A percentile compares a stretch with the other conserved stretches of the same genome.
Evolutionary conservation across 2,113 vertebrate species (phyloP).

Genomic region (Genyomyrus donnyi): DNA sequence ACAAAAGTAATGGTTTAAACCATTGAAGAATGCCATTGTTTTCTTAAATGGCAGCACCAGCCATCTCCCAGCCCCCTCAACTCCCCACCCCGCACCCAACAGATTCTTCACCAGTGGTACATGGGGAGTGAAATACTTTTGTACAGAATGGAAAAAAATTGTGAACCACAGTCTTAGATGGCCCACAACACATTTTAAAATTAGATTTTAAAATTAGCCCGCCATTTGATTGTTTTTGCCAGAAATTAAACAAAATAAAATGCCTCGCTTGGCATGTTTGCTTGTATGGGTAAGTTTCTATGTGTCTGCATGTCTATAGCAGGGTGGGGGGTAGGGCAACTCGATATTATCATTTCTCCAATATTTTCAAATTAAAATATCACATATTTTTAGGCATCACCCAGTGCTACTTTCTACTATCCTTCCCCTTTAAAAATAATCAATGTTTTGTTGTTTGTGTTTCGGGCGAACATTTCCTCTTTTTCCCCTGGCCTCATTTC

Average conservation of each 20-base stretch:
- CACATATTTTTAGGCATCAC: neutral
- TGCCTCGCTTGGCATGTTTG: neutral
- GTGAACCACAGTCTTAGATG: neutral
- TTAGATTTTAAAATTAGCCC: neutral
- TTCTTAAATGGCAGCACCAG: neutral
- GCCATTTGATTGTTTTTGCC: neutral
- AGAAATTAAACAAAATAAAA: neutral
- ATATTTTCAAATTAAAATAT: neutral
- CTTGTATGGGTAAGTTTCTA: neutral
- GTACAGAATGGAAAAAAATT: neutral
- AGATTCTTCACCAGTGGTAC: neutral
- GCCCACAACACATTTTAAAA: neutral
- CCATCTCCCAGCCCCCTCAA: neutral
- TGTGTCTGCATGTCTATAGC: neutral
- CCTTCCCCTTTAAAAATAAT: neutral
- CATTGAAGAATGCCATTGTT: neutral
- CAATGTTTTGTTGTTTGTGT: neutral
- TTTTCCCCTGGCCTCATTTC: slow-evolving; percentile 8
- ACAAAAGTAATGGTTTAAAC: neutral
- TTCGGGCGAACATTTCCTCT: neutral
- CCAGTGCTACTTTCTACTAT: neutral
- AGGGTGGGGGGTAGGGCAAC: neutral
- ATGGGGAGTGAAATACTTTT: neutral
- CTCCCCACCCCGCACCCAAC: neutral
- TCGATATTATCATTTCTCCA: neutral